Evolutionary conservation across 2,797 vertebrate genomes (phyloP), one percentile per base, ranked within the genome.

Genomic region (Tragelaphus oryx): DNA sequence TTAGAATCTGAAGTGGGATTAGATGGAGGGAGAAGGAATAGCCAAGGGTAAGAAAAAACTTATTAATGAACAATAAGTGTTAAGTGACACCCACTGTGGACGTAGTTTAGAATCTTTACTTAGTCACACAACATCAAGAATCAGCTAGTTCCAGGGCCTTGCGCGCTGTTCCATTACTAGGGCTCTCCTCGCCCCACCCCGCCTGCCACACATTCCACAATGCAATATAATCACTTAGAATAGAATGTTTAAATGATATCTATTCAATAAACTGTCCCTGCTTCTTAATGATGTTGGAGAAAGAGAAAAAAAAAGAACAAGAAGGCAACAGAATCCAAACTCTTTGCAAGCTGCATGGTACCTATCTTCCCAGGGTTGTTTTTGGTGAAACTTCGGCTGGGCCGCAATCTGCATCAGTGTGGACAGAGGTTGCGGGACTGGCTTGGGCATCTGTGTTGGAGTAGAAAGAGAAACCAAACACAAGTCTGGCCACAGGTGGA

Each of bases 111-210:
- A 93, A 96, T 94, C 96, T 98, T 86, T 86, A 97, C 98, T 98
- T 96, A 98, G 97, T 97, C 96, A 97, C 92, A 97, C 97, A 95
- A 98, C 97, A 97, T 97, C 87, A 96, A 95, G 97, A 97, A 94
- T 87, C 60, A 87, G 96, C 96, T 89, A 96, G 92, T 95, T 92
- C 97, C 96, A 96, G 94, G 95, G 97, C 89, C 97, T 74, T 26
- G 95, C 46, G n/a, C 87, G 94, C 96, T 93, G 81, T 62, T 96
- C 96, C 94, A 92, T 95, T 89, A 94, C 96, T 97, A 89, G 97
- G 87, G 95, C 80, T 88, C 93, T 97, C 89, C 92, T 97, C 93
- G 87, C 93, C 95, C 95, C 96, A 74, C 37, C 68, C 37, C 6
- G 11, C 37, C 68, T 44, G 68, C 88, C 33, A 37, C 87, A 94